These are phyloP conservation scores for Myrmecobius fasciatus DNA, from an alignment of 2,113 vertebrate genomes.

Conservation along the genomic window DNA sequence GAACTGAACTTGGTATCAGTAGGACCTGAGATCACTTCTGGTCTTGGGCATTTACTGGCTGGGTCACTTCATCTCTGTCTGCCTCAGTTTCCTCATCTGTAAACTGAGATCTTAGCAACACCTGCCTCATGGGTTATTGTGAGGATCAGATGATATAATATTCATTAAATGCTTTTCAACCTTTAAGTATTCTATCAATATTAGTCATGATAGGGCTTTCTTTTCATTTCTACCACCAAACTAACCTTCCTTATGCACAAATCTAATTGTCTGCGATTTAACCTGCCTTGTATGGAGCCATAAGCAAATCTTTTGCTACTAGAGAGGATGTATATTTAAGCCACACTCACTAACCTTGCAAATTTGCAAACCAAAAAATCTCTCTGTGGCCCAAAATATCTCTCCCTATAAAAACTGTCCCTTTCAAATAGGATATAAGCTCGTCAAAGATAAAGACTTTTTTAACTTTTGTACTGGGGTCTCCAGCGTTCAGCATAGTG, in stretches of 20 bases:
- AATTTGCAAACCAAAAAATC: background rate
- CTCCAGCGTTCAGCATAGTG: background rate
- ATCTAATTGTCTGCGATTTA: no score
- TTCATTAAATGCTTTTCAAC: background rate
- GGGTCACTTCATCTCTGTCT: background rate
- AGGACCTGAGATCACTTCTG: background rate
- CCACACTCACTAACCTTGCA: background rate
- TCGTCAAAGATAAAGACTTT: background rate
- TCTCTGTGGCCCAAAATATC: background rate
- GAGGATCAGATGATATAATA: background rate
- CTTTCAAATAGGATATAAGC: background rate
- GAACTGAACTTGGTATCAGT: background rate
- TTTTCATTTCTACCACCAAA: background rate
- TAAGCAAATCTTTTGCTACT: background rate
- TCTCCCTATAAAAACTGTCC: background rate
- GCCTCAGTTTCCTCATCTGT: background rate
- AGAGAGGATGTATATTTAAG: background rate
- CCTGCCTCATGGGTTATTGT: background rate
- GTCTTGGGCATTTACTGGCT: background rate
- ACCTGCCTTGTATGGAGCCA: background rate
- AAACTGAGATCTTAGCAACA: background rate
- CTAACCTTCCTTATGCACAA: background rate
- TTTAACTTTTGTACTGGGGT: background rate
- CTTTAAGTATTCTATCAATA: background rate
- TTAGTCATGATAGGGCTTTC: background rate